Percentiles rank a stretch among this genome's conserved stretches.
These are phyloP conservation scores for Mormyrops boulengeri DNA, from an alignment of 2,797 vertebrate genomes.

Conservation along the genomic window DNA sequence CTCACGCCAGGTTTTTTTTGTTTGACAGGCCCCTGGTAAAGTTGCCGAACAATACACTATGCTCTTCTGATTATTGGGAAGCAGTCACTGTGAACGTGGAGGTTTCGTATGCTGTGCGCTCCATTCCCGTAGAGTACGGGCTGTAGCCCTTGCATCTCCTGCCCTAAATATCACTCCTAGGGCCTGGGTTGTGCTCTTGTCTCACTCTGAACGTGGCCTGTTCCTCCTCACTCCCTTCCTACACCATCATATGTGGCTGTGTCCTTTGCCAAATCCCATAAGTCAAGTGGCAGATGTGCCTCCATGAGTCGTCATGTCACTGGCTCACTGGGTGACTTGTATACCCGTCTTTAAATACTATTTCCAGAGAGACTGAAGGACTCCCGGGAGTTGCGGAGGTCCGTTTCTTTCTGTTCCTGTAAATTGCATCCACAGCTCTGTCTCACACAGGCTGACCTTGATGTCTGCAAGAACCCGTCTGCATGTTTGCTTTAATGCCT, in stretches of 20 bases:
- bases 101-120: background rate
- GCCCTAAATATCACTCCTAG: background rate
- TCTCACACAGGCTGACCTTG: background rate
- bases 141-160: background rate
- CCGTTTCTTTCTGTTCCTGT: background rate
- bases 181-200: background rate
- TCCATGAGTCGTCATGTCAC: slow-evolving; percentile 22
- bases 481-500: background rate
- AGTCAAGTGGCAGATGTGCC: slow-evolving; percentile 28
- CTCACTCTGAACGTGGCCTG: background rate
- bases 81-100: background rate
- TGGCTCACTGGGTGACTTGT: slow-evolving; percentile 31
- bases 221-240: background rate
- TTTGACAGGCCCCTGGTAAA: background rate
- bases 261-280: background rate
- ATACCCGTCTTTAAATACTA: slow-evolving; percentile 25
- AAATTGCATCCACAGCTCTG: background rate
- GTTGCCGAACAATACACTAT: background rate
- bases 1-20: background rate
- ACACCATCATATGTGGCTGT: background rate
- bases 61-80: background rate
- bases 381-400: background rate
- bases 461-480: background rate
- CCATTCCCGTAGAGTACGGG: background rate
- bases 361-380: background rate